Evolutionary conservation across 2,113 vertebrate genomes (phyloP).

Genomic region (Neolamprologus kungweensis): DNA sequence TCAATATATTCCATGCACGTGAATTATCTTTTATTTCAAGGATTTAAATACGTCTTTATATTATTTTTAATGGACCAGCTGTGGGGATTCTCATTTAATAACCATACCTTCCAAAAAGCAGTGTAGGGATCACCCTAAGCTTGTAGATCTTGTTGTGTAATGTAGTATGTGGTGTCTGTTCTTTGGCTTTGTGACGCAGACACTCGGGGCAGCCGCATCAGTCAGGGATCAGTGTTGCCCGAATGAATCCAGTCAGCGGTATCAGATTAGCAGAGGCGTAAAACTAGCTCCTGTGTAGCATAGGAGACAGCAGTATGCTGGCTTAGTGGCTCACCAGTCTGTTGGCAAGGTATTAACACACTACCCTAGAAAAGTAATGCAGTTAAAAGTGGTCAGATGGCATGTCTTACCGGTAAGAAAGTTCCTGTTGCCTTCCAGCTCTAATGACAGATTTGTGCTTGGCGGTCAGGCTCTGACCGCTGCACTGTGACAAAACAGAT

Average conservation of each 20-base stretch:
- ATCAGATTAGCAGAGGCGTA: slow-evolving; percentile 29
- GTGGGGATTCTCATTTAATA: neutral
- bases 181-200: slow-evolving; percentile 17
- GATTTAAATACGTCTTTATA: neutral
- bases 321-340: neutral
- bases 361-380: neutral
- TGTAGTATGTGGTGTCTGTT: neutral
- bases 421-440: neutral
- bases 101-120: neutral
- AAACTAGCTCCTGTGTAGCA: neutral
- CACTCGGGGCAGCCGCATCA: neutral
- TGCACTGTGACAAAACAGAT: neutral
- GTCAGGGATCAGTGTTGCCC: slow-evolving; percentile 20
- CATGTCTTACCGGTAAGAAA: neutral
- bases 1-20: neutral
- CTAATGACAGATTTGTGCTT: neutral
- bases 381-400: slow-evolving; percentile 17
- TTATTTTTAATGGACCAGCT: neutral
- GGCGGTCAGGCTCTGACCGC: neutral
- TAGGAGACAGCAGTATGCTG: neutral
- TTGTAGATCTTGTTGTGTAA: neutral
- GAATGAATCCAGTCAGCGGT: slow-evolving; percentile 26
- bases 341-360: slow-evolving; percentile 5
- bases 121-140: neutral
- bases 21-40: neutral